These are phyloP conservation scores for Acrobasis consociella DNA, from an alignment of 2,888 invertebrate genomes.

Conservation along the genomic window DNA sequence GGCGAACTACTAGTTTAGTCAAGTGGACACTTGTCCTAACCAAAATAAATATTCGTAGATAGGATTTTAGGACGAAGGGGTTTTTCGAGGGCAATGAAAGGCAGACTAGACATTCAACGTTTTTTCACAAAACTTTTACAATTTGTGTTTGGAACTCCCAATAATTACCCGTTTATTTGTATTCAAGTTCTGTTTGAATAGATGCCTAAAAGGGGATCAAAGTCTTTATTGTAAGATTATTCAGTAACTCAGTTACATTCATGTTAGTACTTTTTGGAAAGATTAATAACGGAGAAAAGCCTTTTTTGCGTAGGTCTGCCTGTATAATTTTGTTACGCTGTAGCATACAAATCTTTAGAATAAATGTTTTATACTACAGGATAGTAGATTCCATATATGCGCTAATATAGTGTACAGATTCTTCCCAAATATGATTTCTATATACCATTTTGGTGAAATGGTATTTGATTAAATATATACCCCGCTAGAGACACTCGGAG, in stretches of 20 bases:
- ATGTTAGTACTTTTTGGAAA: background rate
- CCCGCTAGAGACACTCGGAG: too few species aligned
- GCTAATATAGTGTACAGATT: too few species aligned
- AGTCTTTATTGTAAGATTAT: background rate
- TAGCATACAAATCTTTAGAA: background rate
- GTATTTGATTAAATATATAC: too few species aligned
- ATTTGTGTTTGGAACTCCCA: background rate
- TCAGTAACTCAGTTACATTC: background rate
- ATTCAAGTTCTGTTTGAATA: background rate
- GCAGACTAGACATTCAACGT: constrained; percentile 2
- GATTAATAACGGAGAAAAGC: background rate
- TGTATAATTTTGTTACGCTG: background rate
- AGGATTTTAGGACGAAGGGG: background rate
- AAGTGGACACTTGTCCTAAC: background rate
- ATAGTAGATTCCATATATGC: too few species aligned
- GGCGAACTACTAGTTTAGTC: background rate
- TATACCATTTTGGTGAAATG: too few species aligned
- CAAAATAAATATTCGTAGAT: constrained; percentile 1
- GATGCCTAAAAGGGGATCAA: constrained; percentile 1
- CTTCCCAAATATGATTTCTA: too few species aligned
- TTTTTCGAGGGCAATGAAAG: constrained; percentile 1
- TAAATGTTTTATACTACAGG: too few species aligned
- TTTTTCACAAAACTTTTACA: background rate
- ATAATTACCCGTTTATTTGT: constrained; percentile 1
- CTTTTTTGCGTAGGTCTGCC: background rate